phyloP scores from a whole-genome alignment of 2,888 invertebrate species.

The Ochropacha duplaris region DNA sequence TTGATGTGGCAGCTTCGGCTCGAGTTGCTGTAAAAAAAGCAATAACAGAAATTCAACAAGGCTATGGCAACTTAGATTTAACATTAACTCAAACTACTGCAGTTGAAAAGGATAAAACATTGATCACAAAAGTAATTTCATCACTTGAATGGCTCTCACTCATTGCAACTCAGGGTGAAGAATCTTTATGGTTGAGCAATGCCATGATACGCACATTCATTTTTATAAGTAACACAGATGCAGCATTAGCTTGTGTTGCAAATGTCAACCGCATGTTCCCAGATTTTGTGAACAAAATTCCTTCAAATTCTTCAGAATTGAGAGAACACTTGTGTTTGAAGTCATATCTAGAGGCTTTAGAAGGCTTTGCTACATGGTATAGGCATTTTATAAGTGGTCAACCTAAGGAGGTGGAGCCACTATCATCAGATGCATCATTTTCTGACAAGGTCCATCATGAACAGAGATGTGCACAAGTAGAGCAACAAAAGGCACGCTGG shows the following conservation, averaged over 20 bases:
- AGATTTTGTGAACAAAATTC: slow-evolving; percentile 61
- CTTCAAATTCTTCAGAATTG: slow-evolving; percentile 74
- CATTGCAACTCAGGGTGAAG: slow-evolving; percentile 89
- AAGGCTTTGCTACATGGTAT: slow-evolving; percentile 95
- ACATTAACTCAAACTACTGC: slow-evolving; percentile 87
- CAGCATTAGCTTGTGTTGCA: slow-evolving; percentile 88
- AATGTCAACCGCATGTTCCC: slow-evolving; percentile 66
- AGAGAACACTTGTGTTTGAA: slow-evolving; percentile 94
- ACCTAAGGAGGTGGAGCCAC: slow-evolving; percentile 86
- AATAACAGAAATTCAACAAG: slow-evolving; percentile 70
- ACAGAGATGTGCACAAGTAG: slow-evolving; percentile 90
- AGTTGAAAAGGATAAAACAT: slow-evolving; percentile 73
- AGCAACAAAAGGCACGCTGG: slow-evolving; percentile 91
- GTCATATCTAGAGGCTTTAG: slow-evolving; percentile 93
- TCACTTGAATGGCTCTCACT: slow-evolving; percentile 94
- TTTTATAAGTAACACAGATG: slow-evolving; percentile 90
- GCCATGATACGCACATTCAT: slow-evolving; percentile 93
- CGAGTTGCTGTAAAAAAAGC: slow-evolving; percentile 92
- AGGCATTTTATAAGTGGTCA: slow-evolving; percentile 90
- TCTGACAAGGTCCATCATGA: slow-evolving; percentile 95
- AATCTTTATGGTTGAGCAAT: slow-evolving; percentile 94
- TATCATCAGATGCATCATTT: slow-evolving; percentile 86
- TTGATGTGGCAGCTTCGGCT: slow-evolving; percentile 93
- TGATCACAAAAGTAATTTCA: slow-evolving; percentile 67
- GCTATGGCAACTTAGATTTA: slow-evolving; percentile 76